Conservation (phyloP, 2,113 vertebrate genomes). For the Myxocyprinus asiaticus region DNA sequence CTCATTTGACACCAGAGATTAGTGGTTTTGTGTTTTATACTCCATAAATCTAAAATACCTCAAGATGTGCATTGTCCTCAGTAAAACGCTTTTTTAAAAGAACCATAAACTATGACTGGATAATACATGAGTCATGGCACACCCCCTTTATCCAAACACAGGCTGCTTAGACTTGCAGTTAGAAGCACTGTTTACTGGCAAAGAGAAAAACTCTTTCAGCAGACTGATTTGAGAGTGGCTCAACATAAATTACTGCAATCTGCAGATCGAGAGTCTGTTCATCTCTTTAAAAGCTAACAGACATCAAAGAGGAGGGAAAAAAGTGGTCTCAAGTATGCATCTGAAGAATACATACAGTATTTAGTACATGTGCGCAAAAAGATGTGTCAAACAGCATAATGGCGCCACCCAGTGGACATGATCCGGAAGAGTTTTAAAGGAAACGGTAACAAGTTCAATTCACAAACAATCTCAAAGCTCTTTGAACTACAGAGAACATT, state of each 20-base stretch:
- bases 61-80: neutral
- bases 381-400: constrained; percentile 11
- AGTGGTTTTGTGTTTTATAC: neutral
- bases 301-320: too few relatives aligned
- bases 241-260: neutral
- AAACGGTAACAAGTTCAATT: too few relatives aligned
- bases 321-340: neutral
- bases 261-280: neutral
- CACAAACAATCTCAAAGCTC: too few relatives aligned
- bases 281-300: neutral
- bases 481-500: too few relatives aligned
- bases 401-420: constrained; percentile 55
- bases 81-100: constrained; percentile 21
- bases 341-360: neutral
- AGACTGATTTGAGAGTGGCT: neutral
- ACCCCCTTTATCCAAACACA: constrained; percentile 28
- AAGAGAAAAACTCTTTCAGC: neutral
- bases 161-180: constrained; percentile 21
- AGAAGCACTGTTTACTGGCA: neutral
- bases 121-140: constrained; percentile 40
- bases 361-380: neutral
- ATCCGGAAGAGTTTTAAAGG: too few relatives aligned
- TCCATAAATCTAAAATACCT: constrained; percentile 6
- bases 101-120: constrained; percentile 24
- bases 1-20: neutral